A percentile compares a stretch with the other conserved stretches of the same genome.
phyloP scores from a whole-genome alignment of 2,888 invertebrate genomes.

The Dryadula phaetusa region DNA sequence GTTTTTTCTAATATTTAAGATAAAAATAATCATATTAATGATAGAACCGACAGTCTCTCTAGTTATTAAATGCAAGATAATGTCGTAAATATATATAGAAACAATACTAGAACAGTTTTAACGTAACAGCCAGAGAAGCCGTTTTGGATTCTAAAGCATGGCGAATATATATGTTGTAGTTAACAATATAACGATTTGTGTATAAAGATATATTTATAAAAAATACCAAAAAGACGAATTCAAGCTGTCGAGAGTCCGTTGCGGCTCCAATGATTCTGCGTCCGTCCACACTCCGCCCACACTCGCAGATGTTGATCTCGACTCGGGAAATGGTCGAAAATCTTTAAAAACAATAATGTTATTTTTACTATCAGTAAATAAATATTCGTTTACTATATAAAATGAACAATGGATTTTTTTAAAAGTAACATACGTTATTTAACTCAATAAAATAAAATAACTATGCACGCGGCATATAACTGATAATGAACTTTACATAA shows the following conservation, averaged over 20 bases:
- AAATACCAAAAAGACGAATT: constrained; percentile 74
- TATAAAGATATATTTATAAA: constrained; percentile 2
- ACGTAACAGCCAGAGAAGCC: no score
- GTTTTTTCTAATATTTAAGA: no score
- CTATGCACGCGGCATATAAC: no score
- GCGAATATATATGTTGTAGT: not conserved
- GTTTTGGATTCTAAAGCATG: no score
- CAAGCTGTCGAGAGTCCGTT: constrained; percentile 81
- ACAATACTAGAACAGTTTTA: no score
- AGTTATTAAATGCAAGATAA: no score
- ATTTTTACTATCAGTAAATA: not conserved
- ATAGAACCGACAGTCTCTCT: no score
- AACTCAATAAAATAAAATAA: no score
- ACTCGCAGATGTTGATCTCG: constrained; percentile 88
- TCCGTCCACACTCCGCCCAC: constrained; percentile 79
- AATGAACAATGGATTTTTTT: not conserved
- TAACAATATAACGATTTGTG: not conserved
- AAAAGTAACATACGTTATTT: no score
- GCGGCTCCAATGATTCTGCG: constrained; percentile 85
- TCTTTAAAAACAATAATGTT: constrained; percentile 30
- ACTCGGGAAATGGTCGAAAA: constrained; percentile 69
- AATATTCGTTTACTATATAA: not conserved
- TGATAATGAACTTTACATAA: no score
- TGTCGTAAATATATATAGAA: no score
- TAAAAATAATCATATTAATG: no score